Base-by-base conservation (phyloP, 2,797 vertebrate genomes). In the Hydrolagus colliei region DNA sequence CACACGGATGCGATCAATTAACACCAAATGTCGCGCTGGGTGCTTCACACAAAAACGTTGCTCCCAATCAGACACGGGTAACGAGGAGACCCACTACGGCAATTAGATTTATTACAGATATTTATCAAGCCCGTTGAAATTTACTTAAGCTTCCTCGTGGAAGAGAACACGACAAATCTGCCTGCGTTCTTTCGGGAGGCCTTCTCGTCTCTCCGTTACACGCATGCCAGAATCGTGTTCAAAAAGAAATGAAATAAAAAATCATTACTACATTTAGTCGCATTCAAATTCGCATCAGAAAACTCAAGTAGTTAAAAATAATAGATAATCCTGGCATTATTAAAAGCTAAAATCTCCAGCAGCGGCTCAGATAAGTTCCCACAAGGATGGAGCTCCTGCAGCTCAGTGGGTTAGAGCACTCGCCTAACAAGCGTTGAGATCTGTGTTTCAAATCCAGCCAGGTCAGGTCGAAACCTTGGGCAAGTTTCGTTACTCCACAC, bases 1-100 rank as follows among this genome's bases (percentile, higher is more conserved):
- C 59, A 80, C 35, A 86, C 20, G 22, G 27, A 86, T 80, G 76
- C 18, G 27, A 86, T 86, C 52, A 86, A 86, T 86, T 86, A 86
- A 73, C 59, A 79, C 68, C 62, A 18, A 68, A 65, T 72, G 77
- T 82, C 86, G 63, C 72, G 41, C 71, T 73, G 68, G 65, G 80
- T 78, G 12, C 22, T 67, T 86, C 78, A 80, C 76, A 80, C 71
- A 65, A 16, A 82, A 82, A 79, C 35, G 86, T 16, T 72, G 13
- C 61, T 61, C 62, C 67, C 77, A 86, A 82, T 82, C 77, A 41
- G 71, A n/a, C 22, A 61, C 18, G 52, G 59, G 22, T 73, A 82
- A 86, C 82, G 71, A 80, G 59, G 72, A 86, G 63, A 72, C 9
- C 73, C 78, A 78, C 7, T 7, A 73, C 59, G 32, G 59, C 35